Percentiles rank a stretch among this genome's conserved stretches.
phyloP scores from a whole-genome alignment of 2,113 vertebrate species.

The Cacatua alba region DNA sequence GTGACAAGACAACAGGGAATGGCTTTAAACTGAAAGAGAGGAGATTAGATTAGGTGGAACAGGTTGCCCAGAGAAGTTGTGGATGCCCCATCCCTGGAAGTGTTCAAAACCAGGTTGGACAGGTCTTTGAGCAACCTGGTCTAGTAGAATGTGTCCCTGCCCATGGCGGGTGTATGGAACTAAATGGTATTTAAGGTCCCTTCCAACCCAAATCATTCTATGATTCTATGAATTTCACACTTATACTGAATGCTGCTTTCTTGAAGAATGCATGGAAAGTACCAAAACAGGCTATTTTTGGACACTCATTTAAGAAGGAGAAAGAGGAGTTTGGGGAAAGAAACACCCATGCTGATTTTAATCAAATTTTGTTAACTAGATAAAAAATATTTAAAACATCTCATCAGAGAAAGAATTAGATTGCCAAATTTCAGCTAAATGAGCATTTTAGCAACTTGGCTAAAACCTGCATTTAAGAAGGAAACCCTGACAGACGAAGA shows the following conservation, averaged over 20 bases:
- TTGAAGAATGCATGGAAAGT: neutral
- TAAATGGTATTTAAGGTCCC: too few species aligned
- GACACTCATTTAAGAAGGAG: neutral
- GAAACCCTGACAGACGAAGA: neutral
- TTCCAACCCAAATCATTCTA: too few species aligned
- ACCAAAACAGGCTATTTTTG: neutral
- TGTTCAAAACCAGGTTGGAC: neutral
- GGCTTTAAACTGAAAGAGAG: neutral
- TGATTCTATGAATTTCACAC: neutral
- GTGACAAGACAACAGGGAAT: neutral
- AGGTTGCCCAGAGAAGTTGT: neutral
- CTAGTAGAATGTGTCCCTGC: too few species aligned
- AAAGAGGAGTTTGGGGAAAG: neutral
- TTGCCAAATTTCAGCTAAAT: constrained; percentile 11
- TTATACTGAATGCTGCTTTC: neutral
- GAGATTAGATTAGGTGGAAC: neutral
- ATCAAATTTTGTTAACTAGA: constrained; percentile 26
- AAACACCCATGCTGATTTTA: constrained; percentile 25
- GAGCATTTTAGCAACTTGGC: neutral
- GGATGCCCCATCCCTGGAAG: neutral
- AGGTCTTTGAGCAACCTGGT: too few species aligned
- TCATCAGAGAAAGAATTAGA: neutral
- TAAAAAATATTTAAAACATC: constrained; percentile 28
- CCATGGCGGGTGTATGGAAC: too few species aligned
- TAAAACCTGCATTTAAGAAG: neutral